Base-by-base conservation (phyloP, 2,888 invertebrate genomes). In the Hemithea aestivaria region DNA sequence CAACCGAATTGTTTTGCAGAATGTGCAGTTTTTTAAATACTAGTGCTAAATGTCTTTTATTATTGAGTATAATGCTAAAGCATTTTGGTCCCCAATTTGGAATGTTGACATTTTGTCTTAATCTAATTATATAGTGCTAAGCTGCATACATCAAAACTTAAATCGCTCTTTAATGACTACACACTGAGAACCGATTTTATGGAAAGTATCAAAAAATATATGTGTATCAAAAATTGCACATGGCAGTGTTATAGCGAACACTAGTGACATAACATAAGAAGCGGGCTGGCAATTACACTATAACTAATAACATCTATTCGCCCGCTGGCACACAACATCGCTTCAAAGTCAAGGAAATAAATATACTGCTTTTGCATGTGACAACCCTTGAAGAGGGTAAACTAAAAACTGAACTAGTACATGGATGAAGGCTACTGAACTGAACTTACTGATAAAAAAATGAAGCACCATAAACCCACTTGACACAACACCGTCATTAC, bases 211-310 rank as follows among this genome's bases (percentile, higher is more conserved):
- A 73, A 58, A 57, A 60, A 57, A 49, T 53, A 31, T 21, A 27
- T 7, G n/a, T n/a, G n/a, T n/a, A 67, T 67, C 73, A 64, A 70
- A 72, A 78, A 81, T 84, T 84, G 85, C 83, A 82, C 84, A 74
- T 82, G 85, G 84, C 85, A 83, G 84, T 85, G 82, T 77, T 73
- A 66, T 74, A 81, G 79, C 80, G 72, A 79, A 81, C 79, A 80
- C 78, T 75, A 74, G 68, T 66, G 70, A 77, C 67, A 64, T 75
- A 78, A 77, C 72, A 76, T 63, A 69, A 67, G 68, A 69, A 84
- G 84, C 84, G 84, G 75, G 85, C 82, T 85, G 85, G 85, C 85
- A 83, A 81, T 84, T 80, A 83, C 73, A 72, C 77, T 80, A 82
- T 60, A 66, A 58, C 75, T 81, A 82, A 66, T 75, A 78, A 83